Conservation (phyloP, 2,113 vertebrate genomes). For the Condylura cristata region DNA sequence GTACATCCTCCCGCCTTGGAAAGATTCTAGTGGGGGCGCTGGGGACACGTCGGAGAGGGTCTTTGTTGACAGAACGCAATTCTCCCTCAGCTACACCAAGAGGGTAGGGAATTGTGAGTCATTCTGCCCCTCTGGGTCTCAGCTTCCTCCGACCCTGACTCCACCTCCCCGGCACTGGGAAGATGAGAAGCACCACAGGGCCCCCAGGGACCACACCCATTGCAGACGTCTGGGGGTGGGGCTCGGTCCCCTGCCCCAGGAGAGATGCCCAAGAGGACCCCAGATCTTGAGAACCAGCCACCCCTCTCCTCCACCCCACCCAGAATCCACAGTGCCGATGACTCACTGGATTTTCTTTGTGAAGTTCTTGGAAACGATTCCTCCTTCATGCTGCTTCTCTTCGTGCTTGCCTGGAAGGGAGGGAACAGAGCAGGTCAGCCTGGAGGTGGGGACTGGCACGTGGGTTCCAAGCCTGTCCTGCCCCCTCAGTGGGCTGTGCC, state of each 20-base stretch:
- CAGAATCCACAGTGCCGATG: background rate
- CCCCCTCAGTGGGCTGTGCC: background rate
- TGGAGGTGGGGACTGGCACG: fast-evolving
- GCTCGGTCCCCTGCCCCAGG: background rate
- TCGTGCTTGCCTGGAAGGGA: conserved; percentile 93
- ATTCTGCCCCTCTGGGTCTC: background rate
- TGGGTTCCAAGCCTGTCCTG: background rate
- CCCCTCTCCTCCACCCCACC: fast-evolving
- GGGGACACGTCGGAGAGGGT: no score
- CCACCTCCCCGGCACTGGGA: background rate
- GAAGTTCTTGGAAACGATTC: conserved; percentile 99
- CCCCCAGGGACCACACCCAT: fast-evolving
- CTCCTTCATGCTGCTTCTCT: conserved; percentile 97
- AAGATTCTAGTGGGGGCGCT: background rate
- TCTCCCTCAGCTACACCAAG: fast-evolving
- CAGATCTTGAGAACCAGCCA: background rate
- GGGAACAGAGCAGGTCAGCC: conserved; percentile 48
- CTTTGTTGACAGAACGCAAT: background rate
- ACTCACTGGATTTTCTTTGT: conserved; percentile 99
- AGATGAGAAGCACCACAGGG: background rate
- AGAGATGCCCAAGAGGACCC: background rate
- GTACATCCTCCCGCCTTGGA: no score
- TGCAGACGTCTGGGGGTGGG: background rate
- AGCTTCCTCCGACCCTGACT: background rate
- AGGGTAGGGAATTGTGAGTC: no score